Percentiles rank a stretch among this genome's conserved stretches.
Evolutionary conservation across 2,797 vertebrate genomes (phyloP).

Genomic region (Phaenicophaeus curvirostris): DNA sequence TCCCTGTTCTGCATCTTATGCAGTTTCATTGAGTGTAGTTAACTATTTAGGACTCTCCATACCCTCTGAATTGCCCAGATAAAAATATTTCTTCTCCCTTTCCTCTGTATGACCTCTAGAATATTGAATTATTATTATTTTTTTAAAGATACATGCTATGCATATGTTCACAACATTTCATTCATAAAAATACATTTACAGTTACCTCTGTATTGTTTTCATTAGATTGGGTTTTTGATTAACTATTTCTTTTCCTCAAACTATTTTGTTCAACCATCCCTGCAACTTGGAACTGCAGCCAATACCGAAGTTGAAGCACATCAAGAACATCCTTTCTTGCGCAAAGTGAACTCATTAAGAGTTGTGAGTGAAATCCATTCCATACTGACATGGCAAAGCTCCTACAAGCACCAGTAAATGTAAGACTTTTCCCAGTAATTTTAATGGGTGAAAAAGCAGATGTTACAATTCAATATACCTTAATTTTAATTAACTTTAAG

Average conservation of each 20-base stretch:
- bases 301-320: background rate
- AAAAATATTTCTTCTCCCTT: background rate
- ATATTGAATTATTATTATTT: background rate
- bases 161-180: background rate
- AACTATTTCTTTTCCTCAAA: background rate
- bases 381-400: background rate
- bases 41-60: background rate
- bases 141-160: background rate
- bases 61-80: background rate
- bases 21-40: background rate
- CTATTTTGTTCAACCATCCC: background rate
- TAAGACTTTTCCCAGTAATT: background rate
- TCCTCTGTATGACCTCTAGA: background rate
- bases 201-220: background rate
- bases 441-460: background rate
- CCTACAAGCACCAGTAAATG: background rate
- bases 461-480: background rate
- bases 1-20: background rate
- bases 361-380: background rate
- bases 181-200: background rate
- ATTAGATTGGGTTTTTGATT: background rate
- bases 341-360: background rate
- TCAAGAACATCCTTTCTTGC: background rate
- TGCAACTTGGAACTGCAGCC: background rate
- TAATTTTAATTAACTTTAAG: background rate